phyloP scores from a whole-genome alignment of 2,113 vertebrate species.

The Pomatorhinus ruficollis region DNA sequence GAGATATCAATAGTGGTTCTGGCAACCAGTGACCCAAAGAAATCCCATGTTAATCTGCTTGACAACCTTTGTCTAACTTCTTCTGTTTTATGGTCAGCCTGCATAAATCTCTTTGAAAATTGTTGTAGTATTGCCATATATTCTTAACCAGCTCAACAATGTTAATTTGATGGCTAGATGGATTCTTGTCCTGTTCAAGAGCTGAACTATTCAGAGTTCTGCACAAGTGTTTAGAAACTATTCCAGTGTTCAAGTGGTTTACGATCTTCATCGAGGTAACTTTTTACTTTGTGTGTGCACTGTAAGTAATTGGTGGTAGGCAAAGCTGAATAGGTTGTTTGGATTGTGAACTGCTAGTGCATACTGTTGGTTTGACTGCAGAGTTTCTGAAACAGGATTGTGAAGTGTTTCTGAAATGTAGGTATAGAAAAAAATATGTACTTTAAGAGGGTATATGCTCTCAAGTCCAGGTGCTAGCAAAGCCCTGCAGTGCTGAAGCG shows the following conservation, averaged over 20 bases:
- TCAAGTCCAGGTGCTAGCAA: not conserved
- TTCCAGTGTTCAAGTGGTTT: not conserved
- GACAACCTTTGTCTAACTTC: not conserved
- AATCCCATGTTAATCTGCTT: not conserved
- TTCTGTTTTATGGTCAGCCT: not conserved
- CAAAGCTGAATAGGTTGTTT: not conserved
- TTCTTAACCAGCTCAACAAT: not conserved
- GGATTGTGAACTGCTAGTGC: not conserved
- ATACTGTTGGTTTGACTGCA: not conserved
- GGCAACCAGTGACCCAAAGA: not conserved
- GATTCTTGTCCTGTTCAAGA: not conserved
- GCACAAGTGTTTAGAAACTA: not conserved
- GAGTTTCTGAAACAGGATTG: not conserved
- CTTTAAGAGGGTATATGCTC: not conserved
- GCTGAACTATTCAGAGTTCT: not conserved
- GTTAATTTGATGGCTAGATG: not conserved
- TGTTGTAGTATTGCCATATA: fast-evolving
- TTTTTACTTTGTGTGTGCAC: not conserved
- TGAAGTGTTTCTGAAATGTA: not conserved
- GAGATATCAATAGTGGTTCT: not conserved
- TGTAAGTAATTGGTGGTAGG: fast-evolving
- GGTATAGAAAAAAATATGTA: fast-evolving
- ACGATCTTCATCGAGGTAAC: not conserved
- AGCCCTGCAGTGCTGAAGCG: not conserved
- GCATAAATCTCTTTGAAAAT: not conserved